Evolutionary conservation across 1,140 invertebrate species (phyloP), one percentile per base, ranked within the genome.

Genomic region (Cydia pomonella): DNA sequence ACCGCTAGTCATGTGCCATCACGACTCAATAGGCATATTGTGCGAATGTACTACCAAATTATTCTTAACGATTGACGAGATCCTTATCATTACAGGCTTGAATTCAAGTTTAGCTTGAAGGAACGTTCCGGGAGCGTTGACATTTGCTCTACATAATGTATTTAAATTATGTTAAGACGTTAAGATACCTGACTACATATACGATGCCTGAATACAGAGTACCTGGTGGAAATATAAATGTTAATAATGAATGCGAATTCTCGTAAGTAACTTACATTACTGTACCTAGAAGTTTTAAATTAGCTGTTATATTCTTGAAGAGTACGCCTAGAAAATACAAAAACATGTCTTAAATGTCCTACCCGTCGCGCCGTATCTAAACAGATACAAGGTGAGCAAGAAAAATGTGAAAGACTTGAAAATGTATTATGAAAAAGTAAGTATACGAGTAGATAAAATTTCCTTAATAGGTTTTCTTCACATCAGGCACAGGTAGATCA

Each of bases 1-100:
- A 69, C 64, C 64, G 64, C 64, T 69, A 69, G 41, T 69, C 64
- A 69, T 38, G 64, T 18, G 23, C 64, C 64, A 69, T 69, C 64
- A 69, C 64, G n/a, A 10, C 27, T 38, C 64, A 69, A 69, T 69
- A 33, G 64, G 12, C 29, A 5, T 69, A 69, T 69, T 69, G 64
- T 69, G 64, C 64, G 33, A 69, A 69, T 69, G 29, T 38, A 69
- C 64, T n/a, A 33, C 64, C 27, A 33, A 69, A 69, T 38, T 69
- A 33, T 38, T 69, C 29, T 69, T 38, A 7, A 69, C n/a, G 29
- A 69, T 59, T 69, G 29, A 69, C 64, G 27, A 59, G 64, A 69
- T 69, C 6, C 27, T 41, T 69, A 69, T 69, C 64, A 18, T 69
- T 18, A 41, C 64, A 69, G n/a, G 64, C 25, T 69, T 69, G 7